These are phyloP conservation scores for Allophyes oxyacanthae DNA, from an alignment of 2,888 invertebrate species.

Conservation along the genomic window DNA sequence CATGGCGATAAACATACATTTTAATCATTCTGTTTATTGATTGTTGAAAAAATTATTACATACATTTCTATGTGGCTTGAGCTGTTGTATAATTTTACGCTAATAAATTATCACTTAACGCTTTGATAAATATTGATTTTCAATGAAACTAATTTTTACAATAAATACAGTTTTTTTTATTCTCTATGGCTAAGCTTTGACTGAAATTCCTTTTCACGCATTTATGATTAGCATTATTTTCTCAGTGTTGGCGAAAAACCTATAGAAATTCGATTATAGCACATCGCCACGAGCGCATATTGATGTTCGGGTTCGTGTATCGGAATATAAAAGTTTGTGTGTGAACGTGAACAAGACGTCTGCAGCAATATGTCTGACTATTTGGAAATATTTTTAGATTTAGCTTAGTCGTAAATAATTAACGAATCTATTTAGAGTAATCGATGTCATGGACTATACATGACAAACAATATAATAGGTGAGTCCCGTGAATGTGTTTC, in stretches of 20 bases:
- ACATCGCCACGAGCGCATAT: slow-evolving; percentile 68
- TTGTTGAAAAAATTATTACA: no score
- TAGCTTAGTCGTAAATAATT: slow-evolving; percentile 77
- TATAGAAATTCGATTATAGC: slow-evolving; percentile 62
- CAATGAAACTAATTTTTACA: no score
- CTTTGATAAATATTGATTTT: no score
- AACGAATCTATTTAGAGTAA: slow-evolving; percentile 68
- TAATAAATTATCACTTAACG: no score
- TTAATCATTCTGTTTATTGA: no score
- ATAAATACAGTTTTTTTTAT: neutral
- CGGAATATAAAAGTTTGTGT: slow-evolving; percentile 77
- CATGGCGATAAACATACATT: no score
- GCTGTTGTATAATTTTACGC: no score
- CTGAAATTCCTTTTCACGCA: slow-evolving; percentile 70
- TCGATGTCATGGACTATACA: slow-evolving; percentile 81
- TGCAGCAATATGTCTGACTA: slow-evolving; percentile 89
- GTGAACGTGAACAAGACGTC: slow-evolving; percentile 84
- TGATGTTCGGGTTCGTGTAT: slow-evolving; percentile 70
- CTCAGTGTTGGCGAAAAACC: slow-evolving; percentile 50
- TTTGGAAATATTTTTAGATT: slow-evolving; percentile 89
- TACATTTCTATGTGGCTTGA: no score
- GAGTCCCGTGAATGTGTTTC: slow-evolving; percentile 61
- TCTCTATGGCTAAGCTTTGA: slow-evolving; percentile 34
- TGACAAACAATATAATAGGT: slow-evolving; percentile 78
- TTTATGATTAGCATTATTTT: slow-evolving; percentile 48